Evolutionary conservation across 2,888 invertebrate genomes (phyloP), one percentile per base, ranked within the genome.

Genomic region (Agrochola litura): DNA sequence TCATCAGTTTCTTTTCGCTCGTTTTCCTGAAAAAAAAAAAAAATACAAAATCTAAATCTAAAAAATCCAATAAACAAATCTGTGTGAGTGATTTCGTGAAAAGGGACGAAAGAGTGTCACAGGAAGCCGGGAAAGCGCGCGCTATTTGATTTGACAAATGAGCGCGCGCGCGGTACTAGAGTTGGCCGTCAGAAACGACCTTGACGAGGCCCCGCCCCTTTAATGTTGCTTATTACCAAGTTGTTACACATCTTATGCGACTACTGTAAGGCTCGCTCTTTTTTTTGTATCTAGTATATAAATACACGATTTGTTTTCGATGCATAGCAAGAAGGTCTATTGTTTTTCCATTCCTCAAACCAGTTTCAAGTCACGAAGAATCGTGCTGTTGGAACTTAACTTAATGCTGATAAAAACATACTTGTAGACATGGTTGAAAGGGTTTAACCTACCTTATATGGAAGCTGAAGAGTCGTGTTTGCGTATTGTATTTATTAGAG

Each of bases 301-400:
- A 58, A 58, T 58, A 58, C 6, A 58, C 58, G 8, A 60, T 8
- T 60, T 0, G 16, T 30, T 60, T 60, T 30, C 10, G 22, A 79
- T 30, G 14, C n/a, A 63, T n/a, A 30, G 46, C n/a, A 46, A 63
- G 41, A 41, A 63, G 41, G 30, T 41, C 19, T 64, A 66, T 81
- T 56, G 37, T 79, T 49, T 56, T 66, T n/a, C 25, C 19, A 56
- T 81, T 74, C 75, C 19, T 49, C n/a, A 79, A 79, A 81, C 81
- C 46, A 3, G 79, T 81, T 81, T 37, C 41, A 52, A 16, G 73
- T 58, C 73, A 79, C 64, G 58, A 79, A 73, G 49, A 49, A 19
- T 78, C 79, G 56, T 78, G 63, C n/a, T n/a, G 56, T 52, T 71
- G 79, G n/a, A n/a, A 54, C n/a, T n/a, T n/a, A n/a, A 54, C n/a